Evolutionary conservation across 2,888 invertebrate genomes (phyloP).

Genomic region (Sialis lutaria): DNA sequence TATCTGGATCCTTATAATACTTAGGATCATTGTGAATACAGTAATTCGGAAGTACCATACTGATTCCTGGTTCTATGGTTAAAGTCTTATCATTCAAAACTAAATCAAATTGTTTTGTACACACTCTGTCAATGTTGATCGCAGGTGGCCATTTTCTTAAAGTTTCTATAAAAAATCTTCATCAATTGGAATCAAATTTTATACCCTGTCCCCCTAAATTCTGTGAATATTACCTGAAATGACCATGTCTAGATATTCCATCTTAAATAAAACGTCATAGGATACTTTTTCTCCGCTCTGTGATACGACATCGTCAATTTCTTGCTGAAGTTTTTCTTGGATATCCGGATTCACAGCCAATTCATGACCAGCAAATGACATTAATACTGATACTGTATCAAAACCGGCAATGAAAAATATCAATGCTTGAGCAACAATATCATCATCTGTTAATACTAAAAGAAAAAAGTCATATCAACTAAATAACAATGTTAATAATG

Average conservation of each 20-base stretch:
- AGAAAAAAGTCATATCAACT: too few species aligned
- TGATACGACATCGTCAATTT: slow-evolving; percentile 30
- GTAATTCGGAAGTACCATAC: slow-evolving; percentile 20
- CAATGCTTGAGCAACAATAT: slow-evolving; percentile 36
- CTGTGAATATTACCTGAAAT: slow-evolving; percentile 23
- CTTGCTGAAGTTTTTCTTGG: slow-evolving; percentile 32
- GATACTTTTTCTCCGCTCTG: slow-evolving; percentile 25
- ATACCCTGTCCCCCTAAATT: too few species aligned
- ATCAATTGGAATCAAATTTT: too few species aligned
- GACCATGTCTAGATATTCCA: slow-evolving; percentile 39
- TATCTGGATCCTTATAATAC: slow-evolving; percentile 30
- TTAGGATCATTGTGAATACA: slow-evolving; percentile 25
- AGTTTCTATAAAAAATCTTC: slow-evolving; percentile 21
- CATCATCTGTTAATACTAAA: slow-evolving; percentile 22
- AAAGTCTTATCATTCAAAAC: slow-evolving; percentile 14
- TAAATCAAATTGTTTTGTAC: slow-evolving; percentile 29
- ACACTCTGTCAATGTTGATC: slow-evolving; percentile 28
- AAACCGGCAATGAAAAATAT: slow-evolving; percentile 34
- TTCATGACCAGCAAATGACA: slow-evolving; percentile 35
- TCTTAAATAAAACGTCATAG: slow-evolving; percentile 28
- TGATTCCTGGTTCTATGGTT: slow-evolving; percentile 16
- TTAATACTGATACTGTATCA: slow-evolving; percentile 27
- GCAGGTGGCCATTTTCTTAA: slow-evolving; percentile 31
- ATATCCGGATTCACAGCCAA: slow-evolving; percentile 37
- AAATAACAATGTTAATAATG: too few species aligned